Base-by-base conservation (phyloP, 2,797 vertebrate species). In the Liasis olivaceus region DNA sequence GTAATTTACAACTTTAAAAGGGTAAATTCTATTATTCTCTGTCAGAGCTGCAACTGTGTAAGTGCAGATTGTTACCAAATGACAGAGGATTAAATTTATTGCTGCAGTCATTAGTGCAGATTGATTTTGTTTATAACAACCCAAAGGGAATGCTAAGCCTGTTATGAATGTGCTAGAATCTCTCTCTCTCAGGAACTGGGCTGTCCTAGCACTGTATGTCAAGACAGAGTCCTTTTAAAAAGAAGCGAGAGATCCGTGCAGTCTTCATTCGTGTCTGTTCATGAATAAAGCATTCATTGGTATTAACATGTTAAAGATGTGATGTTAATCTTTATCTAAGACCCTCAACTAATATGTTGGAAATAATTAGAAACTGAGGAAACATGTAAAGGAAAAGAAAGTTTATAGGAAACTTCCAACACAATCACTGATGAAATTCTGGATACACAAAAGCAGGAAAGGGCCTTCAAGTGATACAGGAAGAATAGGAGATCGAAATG, bases 1-100 rank as follows among this genome's bases (percentile, higher is more conserved):
- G 95, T 98, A 97, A 98, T 98, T 98, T 98, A 98, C 97, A 97
- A 96, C 97, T 97, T 97, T 96, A 97, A 98, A 98, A 97, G 97
- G 96, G 92, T 97, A 98, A 97, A 97, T 89, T 97, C 97, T 96
- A 97, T 97, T 97, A 97, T 95, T 98, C 96, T 97, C 94, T 96
- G 97, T 97, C 97, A 97, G 95, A 95, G 94, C 94, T 96, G 96
- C 94, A 97, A 97, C 97, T 94, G 96, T 95, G 93, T 96, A 97
- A 98, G 95, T 97, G 96, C 96, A 95, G 95, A 97, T 96, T 0
- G 94, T 95, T 97, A 96, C 95, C 92, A 90, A 94, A 93, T 95
- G 97, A 98, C 97, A 94, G 97, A 97, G 94, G 97, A 94, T 94
- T 95, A 96, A 97, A 98, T 98, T 97, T 97, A 98, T 97, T 96